A percentile compares a stretch with the other conserved stretches of the same genome.
Conservation (phyloP, 2,113 vertebrate species). For the Penelope pileata region DNA sequence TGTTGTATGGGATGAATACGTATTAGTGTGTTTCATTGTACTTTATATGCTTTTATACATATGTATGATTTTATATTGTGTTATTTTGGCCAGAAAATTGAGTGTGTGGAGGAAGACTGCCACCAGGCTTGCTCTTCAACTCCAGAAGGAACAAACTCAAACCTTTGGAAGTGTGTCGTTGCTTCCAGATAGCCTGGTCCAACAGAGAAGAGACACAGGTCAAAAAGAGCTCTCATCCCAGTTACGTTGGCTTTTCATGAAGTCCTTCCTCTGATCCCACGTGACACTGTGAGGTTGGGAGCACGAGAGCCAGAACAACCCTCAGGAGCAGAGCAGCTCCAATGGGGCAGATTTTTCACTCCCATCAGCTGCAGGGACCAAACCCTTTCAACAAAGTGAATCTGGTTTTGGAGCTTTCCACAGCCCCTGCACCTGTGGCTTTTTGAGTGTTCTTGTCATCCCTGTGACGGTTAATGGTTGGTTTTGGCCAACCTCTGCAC, state of each 20-base stretch:
- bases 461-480: accelerated
- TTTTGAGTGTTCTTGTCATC: background rate
- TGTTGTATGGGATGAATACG: background rate
- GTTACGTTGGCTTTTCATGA: too few species aligned
- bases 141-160: background rate
- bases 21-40: background rate
- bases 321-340: background rate
- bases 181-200: too few species aligned
- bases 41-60: background rate
- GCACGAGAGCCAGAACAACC: background rate
- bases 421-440: background rate
- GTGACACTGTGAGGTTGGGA: background rate
- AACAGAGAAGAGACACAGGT: background rate
- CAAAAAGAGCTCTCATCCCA: background rate
- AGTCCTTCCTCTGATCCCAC: background rate
- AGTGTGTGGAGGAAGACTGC: background rate
- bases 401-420: accelerated
- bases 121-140: background rate
- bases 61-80: background rate
- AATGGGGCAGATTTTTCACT: background rate
- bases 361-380: background rate
- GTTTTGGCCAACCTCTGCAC: background rate
- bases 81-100: background rate
- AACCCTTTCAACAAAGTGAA: background rate
- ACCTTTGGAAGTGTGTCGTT: background rate